Percentiles rank a stretch among this genome's conserved stretches.
Evolutionary conservation across 2,797 vertebrate genomes (phyloP).

Genomic region (Phalanger gymnotis): DNA sequence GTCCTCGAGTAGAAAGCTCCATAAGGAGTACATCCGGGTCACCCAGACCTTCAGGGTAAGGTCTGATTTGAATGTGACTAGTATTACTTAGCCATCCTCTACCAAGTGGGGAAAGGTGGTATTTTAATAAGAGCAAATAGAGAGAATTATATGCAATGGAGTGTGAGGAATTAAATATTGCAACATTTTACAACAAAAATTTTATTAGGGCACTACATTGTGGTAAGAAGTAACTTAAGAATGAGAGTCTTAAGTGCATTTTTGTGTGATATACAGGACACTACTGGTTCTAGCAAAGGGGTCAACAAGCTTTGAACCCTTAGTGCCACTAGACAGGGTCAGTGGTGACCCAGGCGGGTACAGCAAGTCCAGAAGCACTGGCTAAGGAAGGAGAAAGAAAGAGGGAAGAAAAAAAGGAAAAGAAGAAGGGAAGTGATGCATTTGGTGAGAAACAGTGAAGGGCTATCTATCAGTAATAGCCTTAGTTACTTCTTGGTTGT

Average conservation of each 20-base stretch:
- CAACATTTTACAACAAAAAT: not conserved
- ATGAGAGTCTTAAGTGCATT: not conserved
- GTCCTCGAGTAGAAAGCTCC: constrained; percentile 90
- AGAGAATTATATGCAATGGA: not conserved
- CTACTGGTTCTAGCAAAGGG: not conserved
- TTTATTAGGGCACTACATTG: not conserved
- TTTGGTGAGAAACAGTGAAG: not conserved
- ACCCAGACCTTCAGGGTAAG: constrained; percentile 95
- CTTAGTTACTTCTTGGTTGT: not conserved
- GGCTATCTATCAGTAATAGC: not conserved
- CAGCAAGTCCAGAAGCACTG: not conserved
- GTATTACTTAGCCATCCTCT: not conserved
- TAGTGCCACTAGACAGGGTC: not conserved
- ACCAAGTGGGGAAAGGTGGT: not conserved
- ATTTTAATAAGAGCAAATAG: not conserved
- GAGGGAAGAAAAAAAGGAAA: not conserved
- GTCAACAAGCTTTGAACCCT: not conserved
- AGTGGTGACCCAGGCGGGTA: not conserved
- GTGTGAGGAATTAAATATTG: not conserved
- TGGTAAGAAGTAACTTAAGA: not conserved
- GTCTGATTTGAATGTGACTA: not conserved
- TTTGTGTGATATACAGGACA: not conserved
- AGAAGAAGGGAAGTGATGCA: not conserved
- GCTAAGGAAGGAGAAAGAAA: not conserved
- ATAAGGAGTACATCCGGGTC: constrained; percentile 93